Percentiles rank a stretch among this genome's conserved stretches.
Conservation (phyloP, 2,797 vertebrate genomes). For the Artibeus lituratus region DNA sequence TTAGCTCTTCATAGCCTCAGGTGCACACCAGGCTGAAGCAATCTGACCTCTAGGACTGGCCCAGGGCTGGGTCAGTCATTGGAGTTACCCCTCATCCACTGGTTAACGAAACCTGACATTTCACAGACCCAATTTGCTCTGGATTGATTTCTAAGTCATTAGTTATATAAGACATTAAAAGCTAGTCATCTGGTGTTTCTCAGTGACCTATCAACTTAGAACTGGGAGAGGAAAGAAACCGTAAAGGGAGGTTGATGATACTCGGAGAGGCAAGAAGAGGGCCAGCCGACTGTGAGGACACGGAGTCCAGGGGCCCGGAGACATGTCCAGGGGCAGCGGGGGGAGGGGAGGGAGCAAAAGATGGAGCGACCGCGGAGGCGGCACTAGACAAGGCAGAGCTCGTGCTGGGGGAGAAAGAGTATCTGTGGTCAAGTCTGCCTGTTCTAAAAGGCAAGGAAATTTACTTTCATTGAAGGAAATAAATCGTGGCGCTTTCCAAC, state of each 20-base stretch:
- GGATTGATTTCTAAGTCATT: not conserved
- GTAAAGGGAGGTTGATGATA: not conserved
- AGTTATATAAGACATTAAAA: constrained; percentile 30
- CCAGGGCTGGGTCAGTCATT: not conserved
- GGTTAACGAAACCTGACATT: not conserved
- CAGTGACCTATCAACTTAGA: not conserved
- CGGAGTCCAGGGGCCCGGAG: not conserved
- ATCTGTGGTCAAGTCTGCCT: not conserved
- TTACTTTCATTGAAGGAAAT: not conserved
- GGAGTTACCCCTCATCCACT: not conserved
- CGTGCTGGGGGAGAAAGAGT: not conserved
- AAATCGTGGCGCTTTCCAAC: not conserved
- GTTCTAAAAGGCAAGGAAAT: not conserved
- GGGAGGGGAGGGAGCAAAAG: not conserved
- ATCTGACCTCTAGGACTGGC: not conserved
- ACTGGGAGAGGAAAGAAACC: not conserved
- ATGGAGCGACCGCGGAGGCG: not conserved
- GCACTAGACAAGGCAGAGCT: not conserved
- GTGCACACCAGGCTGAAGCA: not conserved
- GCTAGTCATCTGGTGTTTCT: not conserved
- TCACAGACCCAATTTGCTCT: not conserved
- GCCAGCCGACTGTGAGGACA: not conserved
- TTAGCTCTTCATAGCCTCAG: not conserved
- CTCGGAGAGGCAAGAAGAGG: not conserved
- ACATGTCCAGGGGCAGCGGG: not conserved